Conservation (phyloP, 2,797 vertebrate genomes). For the Eidolon dupreanum region DNA sequence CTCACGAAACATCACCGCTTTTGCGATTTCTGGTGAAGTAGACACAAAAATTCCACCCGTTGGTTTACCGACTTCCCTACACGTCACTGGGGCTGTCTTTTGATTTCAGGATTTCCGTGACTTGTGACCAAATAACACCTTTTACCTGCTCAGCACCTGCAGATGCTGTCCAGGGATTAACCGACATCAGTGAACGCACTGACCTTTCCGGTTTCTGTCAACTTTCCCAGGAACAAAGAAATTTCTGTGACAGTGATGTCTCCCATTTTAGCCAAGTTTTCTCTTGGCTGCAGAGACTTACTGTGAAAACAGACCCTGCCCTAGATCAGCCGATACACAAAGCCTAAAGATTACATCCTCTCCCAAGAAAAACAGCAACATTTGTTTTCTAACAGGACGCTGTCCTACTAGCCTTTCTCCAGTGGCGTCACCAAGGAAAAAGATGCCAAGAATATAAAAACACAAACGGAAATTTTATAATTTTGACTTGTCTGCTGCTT, state of each 20-base stretch:
- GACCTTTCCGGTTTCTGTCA: not conserved
- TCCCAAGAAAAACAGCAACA: not conserved
- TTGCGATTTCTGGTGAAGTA: not conserved
- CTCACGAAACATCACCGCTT: not conserved
- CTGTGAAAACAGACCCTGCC: not conserved
- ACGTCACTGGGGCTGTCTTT: not conserved
- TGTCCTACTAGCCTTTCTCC: not conserved
- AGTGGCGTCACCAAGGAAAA: not conserved
- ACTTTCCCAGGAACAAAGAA: not conserved
- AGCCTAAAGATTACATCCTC: not conserved
- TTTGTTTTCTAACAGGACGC: not conserved
- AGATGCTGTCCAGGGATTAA: not conserved
- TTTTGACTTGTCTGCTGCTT: not conserved
- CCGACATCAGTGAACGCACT: not conserved
- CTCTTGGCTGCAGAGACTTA: not conserved
- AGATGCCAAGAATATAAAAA: not conserved
- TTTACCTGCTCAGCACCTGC: not conserved
- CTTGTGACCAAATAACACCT: not conserved
- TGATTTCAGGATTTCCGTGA: constrained; percentile 32
- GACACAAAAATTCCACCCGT: not conserved
- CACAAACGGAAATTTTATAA: not conserved
- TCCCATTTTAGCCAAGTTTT: not conserved
- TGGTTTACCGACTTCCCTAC: not conserved
- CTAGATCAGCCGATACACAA: not conserved
- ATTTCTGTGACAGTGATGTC: not conserved